phyloP scores from a whole-genome alignment of 2,113 vertebrate species.

The Heterocephalus glaber region DNA sequence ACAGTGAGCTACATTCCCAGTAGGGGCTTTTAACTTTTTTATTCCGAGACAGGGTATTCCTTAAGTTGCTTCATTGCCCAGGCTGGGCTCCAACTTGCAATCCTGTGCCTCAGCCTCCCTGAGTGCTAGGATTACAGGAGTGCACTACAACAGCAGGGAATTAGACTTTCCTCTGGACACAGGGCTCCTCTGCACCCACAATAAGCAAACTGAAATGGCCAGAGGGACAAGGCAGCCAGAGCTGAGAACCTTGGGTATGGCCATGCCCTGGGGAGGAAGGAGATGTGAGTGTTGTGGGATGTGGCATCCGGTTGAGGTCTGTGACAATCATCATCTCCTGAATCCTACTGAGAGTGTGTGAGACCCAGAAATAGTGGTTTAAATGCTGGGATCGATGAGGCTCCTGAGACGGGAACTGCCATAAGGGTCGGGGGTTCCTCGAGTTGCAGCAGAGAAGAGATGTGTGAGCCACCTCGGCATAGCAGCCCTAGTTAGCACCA shows the following conservation, averaged over 20 bases:
- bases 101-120: not conserved
- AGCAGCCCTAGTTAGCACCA: too few relatives aligned
- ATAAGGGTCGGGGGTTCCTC: too few relatives aligned
- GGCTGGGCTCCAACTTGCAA: not conserved
- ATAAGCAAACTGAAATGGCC: accelerated
- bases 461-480: accelerated
- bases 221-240: not conserved
- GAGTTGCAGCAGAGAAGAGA: accelerated
- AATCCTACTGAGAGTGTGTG: not conserved
- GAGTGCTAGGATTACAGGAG: not conserved
- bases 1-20: not conserved
- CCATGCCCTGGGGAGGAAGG: not conserved
- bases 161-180: not conserved
- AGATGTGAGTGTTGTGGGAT: accelerated
- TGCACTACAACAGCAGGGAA: accelerated
- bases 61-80: not conserved
- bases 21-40: not conserved
- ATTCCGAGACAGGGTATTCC: not conserved
- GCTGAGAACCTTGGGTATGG: not conserved
- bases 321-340: not conserved
- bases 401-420: not conserved
- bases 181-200: accelerated
- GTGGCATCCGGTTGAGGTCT: accelerated
- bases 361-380: accelerated
- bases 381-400: accelerated